Evolutionary conservation across 2,113 vertebrate genomes (phyloP).

Genomic region (Petaurus breviceps): DNA sequence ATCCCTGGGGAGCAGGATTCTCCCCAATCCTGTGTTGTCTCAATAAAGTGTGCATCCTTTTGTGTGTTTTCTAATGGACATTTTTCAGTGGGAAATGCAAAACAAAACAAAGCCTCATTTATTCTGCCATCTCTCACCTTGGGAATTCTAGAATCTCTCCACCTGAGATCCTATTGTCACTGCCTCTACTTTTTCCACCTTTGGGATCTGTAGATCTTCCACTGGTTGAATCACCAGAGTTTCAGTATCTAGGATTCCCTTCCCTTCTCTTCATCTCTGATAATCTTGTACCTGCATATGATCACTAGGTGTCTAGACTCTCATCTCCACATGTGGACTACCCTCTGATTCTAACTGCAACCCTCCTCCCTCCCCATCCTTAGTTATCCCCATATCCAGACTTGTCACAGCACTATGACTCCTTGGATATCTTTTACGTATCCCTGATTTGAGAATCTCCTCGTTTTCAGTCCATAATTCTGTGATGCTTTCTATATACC

Average conservation of each 20-base stretch:
- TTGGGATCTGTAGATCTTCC: constrained; percentile 19
- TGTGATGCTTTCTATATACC: not conserved
- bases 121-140: constrained; percentile 27
- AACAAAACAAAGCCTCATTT: constrained; percentile 55
- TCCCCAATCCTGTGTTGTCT: constrained; percentile 63
- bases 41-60: constrained; percentile 70
- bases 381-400: not conserved
- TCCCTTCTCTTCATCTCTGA: not conserved
- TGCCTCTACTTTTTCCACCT: not conserved
- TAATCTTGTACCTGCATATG: not conserved
- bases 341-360: not conserved
- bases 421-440: constrained; percentile 5
- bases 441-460: not conserved
- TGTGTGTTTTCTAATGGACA: constrained; percentile 76
- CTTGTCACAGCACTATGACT: not conserved
- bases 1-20: constrained; percentile 70
- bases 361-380: not conserved
- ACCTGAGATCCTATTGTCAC: not conserved
- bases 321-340: not conserved
- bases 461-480: not conserved
- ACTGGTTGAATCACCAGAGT: not conserved
- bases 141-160: not conserved
- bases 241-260: not conserved
- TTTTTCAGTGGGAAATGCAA: constrained; percentile 69
- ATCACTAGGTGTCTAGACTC: not conserved